phyloP scores from a whole-genome alignment of 2,888 invertebrate genomes.

The Pseudococcus viburni region DNA sequence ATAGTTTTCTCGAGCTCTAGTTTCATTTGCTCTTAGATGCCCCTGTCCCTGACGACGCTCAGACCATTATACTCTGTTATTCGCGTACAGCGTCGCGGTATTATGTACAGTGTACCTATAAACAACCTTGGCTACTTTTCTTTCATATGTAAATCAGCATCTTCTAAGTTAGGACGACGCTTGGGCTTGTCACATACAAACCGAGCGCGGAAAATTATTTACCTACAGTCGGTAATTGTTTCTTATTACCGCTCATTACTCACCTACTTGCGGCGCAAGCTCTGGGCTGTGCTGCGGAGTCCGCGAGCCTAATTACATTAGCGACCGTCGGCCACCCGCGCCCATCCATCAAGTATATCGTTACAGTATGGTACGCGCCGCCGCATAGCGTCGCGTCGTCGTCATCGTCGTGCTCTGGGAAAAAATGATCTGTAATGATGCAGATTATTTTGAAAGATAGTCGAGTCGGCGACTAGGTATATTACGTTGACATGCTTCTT shows the following conservation, averaged over 20 bases:
- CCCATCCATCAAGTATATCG: background rate
- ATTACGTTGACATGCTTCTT: constrained; percentile 50
- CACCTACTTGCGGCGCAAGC: constrained; percentile 57
- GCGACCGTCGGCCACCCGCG: background rate
- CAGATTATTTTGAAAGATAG: constrained; percentile 63
- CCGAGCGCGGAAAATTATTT: constrained; percentile 56
- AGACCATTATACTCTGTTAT: background rate
- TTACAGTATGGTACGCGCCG: background rate
- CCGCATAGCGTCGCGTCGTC: background rate
- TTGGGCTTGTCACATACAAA: constrained; percentile 22
- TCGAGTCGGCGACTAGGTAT: constrained; percentile 39
- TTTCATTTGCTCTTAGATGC: background rate
- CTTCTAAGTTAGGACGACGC: background rate
- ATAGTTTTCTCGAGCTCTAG: too few species aligned
- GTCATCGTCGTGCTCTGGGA: constrained; percentile 59
- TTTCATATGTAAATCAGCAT: constrained; percentile 61
- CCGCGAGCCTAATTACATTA: background rate
- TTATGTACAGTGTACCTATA: background rate
- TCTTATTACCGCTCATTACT: constrained; percentile 64
- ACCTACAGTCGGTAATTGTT: constrained; percentile 50
- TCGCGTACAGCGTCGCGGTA: background rate
- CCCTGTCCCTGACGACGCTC: background rate
- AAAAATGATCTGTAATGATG: constrained; percentile 63
- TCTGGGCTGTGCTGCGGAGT: background rate
- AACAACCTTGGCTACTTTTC: constrained; percentile 61